Conservation (phyloP, 2,113 vertebrate species). For the Pholis gunnellus region DNA sequence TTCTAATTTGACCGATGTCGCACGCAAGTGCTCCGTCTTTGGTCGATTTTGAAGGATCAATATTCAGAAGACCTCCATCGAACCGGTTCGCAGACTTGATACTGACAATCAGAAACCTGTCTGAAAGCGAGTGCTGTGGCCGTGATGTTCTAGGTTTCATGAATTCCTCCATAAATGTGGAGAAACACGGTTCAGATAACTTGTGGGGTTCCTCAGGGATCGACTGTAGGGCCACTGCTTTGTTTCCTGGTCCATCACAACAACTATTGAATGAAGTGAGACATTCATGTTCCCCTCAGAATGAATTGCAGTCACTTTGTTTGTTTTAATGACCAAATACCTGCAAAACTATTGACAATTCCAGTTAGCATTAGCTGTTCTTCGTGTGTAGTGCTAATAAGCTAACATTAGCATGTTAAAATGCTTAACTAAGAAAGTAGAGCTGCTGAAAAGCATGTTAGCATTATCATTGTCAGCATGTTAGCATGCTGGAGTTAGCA, state of each 20-base stretch:
- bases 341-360: not conserved
- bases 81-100: not conserved
- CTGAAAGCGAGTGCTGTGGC: too few species aligned
- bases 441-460: not conserved
- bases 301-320: not conserved
- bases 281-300: not conserved
- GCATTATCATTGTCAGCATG: not conserved
- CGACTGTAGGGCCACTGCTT: fast-evolving
- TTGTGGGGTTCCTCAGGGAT: slow-evolving; percentile 17
- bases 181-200: not conserved
- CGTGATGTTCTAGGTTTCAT: not conserved
- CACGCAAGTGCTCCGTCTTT: not conserved
- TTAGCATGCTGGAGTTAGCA: not conserved
- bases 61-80: not conserved
- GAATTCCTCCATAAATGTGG: not conserved
- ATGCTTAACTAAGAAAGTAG: too few species aligned
- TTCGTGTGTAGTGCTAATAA: not conserved
- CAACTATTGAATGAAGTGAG: not conserved
- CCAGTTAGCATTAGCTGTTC: not conserved
- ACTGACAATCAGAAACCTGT: not conserved
- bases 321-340: not conserved
- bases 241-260: not conserved
- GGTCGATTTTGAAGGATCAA: not conserved
- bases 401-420: not conserved
- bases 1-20: not conserved